Evolutionary conservation across 1,140 invertebrate genomes (phyloP), one percentile per base, ranked within the genome.

Genomic region (Sitodiplosis mosellana): DNA sequence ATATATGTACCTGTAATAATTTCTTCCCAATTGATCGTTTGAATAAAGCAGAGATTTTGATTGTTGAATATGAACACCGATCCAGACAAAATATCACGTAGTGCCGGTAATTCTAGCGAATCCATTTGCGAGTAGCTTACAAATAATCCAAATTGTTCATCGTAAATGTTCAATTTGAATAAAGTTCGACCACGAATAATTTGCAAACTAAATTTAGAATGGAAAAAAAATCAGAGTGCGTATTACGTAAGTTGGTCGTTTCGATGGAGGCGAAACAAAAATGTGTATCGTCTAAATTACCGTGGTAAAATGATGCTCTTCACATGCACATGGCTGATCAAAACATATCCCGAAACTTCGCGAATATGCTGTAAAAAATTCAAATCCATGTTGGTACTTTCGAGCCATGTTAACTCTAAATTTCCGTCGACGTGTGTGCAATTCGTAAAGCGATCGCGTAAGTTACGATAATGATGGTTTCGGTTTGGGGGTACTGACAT

Each of bases 401-500:
- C 75, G 7, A 92, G 75, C 88, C 88, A 93, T 34, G 88, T 93
- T 48, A 98, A 73, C 69, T 97, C 93, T 58, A 97, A 70, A 65
- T 97, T 97, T 15, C 93, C 93, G 62, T 96, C 88, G 33, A 98
- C 90, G 66, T 95, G 94, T 14, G 92, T 96, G 70, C 93, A 97
- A 69, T 97, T 96, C 41, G 82, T 90, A 72, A 94, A 97, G 49
- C 87, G 76, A 61, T 92, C 83, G 55, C 83, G 79, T 55, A 93
- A 75, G 64, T 90, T 90, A 45, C 86, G 71, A 71, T 93, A 94
- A 64, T 95, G 90, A 56, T 90, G 87, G n/a, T 83, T 76, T 43
- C 80, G 75, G 66, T 90, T 87, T 51, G 86, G 89, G 44, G 88
- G 87, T 52, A 90, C 87, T 18, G 88, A 92, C 74, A 93, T 80